Evolutionary conservation across 2,888 invertebrate genomes (phyloP), one percentile per base, ranked within the genome.

Genomic region (Latrodectus hesperus): DNA sequence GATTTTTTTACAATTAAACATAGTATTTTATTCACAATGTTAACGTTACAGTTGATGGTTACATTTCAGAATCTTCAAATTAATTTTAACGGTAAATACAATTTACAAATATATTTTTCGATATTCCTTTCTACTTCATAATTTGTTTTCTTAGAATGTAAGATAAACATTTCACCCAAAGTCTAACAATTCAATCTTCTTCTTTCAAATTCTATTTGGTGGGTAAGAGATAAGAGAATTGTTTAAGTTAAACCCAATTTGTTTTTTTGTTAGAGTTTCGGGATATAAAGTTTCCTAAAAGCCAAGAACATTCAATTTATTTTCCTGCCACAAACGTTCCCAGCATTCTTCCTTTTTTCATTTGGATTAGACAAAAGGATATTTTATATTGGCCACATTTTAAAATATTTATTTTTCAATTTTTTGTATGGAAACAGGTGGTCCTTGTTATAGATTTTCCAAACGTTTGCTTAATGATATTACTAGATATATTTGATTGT

Each of bases 171-270:
- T 81, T 81, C 65, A 64, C 49, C 71, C 55, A 80, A 75, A 74
- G 75, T 55, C 82, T 26, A 51, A 64, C 73, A 81, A 81, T 81
- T 81, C 81, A 81, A 81, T 81, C 60, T 81, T 64, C 38, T 53
- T 74, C 82, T 52, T 26, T 16, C 55, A 55, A 75, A 75, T 74
- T 82, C 82, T 55, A 75, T 82, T 71, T 68, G 75, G 82, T 68
- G 64, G 72, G 70, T 64, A 49, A 77, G 77, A 72, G 72, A 84
- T 84, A 84, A 84, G 76, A 78, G 77, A 84, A 84, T 84, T 84
- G 77, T 74, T 84, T 77, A 77, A 78, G 52, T 84, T 84, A 84
- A 78, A 84, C 68, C 77, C 77, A 84, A 84, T 84, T 84, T 77
- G 77, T 67, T 84, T 78, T 76, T 67, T 26, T 72, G 64, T 78